Conservation (phyloP, 2,888 invertebrate genomes). For the Clistopyga incitator region DNA sequence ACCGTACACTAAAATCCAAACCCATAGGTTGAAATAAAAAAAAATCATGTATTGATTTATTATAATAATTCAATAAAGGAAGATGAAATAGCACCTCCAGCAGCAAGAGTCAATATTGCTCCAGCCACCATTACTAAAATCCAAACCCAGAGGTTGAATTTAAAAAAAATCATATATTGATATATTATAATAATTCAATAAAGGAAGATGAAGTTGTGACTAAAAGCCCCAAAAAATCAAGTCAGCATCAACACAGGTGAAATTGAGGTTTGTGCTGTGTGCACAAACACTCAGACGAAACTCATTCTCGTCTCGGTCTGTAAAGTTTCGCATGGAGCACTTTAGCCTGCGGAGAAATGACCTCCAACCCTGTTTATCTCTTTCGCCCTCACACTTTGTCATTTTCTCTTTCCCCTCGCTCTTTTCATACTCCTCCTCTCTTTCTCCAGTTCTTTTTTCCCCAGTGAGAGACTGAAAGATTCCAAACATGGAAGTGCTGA, state of each 20-base stretch:
- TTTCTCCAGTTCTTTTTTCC: not conserved
- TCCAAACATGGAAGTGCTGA: slow-evolving; percentile 50
- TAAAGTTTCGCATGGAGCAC: slow-evolving; percentile 54
- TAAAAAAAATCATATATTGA: slow-evolving; percentile 48
- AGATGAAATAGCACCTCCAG: slow-evolving; percentile 86
- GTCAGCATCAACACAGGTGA: not conserved
- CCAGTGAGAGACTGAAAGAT: slow-evolving; percentile 26
- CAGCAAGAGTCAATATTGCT: slow-evolving; percentile 89
- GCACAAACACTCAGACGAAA: not conserved
- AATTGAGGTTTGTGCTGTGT: too few relatives aligned
- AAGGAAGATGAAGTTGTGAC: slow-evolving; percentile 15
- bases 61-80: too few relatives aligned
- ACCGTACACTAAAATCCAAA: too few relatives aligned
- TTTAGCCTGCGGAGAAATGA: slow-evolving; percentile 59
- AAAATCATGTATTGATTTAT: too few relatives aligned
- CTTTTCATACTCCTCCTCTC: slow-evolving; percentile 25
- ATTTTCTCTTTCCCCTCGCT: not conserved
- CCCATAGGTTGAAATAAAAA: too few relatives aligned
- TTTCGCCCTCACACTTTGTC: not conserved
- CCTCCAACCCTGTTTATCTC: slow-evolving; percentile 46
- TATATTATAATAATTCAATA: not conserved
- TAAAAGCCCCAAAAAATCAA: not conserved
- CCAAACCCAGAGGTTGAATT: not conserved
- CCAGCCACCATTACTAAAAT: slow-evolving; percentile 90
- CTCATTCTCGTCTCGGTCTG: slow-evolving; percentile 20